Evolutionary conservation across 2,113 vertebrate genomes (phyloP), one percentile per base, ranked within the genome.

Genomic region (Reinhardtius hippoglossoides): DNA sequence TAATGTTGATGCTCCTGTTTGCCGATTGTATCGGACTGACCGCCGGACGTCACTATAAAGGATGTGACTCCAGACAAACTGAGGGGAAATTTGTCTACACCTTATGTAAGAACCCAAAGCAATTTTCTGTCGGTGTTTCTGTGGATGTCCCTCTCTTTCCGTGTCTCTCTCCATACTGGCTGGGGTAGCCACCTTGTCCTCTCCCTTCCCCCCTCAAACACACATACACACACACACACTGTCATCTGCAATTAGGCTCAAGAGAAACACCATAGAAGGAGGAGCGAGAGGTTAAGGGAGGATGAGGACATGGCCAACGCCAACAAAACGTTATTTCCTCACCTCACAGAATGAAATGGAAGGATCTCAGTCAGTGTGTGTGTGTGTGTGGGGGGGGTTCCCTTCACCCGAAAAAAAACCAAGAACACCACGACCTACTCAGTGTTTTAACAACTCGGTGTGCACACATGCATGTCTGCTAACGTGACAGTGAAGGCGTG

Each of bases 171-270:
- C 73, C 83, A 66, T 56, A 42, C 80, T 82, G 76, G 74, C 80
- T 82, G 76, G 74, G 67, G 83, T 80, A 87, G 83, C 88, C 87
- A 92, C 84, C 84, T 89, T 83, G 42, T 80, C 70, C 71, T 56
- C 79, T 86, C 89, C 85, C 88, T 82, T 82, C 87, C 87, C 86
- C 87, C 84, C 84, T 81, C 80, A 76, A 60, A 83, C 74, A 81
- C 71, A 78, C 74, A 67, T 68, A 44, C 42, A 44, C 42, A 44
- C 42, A 44, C 87, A 89, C 85, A 91, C 83, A 86, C 81, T 89
- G 91, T 92, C 92, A 91, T 84, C 78, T 90, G 83, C 86, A 88
- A 92, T 93, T 93, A 92, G 77, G 79, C 88, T 93, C 90, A 91
- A 91, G 83, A 78, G 80, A 83, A 87, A 87, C 85, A 88, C 74